Evolutionary conservation across 2,797 vertebrate genomes (phyloP).

Genomic region (Ispidina picta): DNA sequence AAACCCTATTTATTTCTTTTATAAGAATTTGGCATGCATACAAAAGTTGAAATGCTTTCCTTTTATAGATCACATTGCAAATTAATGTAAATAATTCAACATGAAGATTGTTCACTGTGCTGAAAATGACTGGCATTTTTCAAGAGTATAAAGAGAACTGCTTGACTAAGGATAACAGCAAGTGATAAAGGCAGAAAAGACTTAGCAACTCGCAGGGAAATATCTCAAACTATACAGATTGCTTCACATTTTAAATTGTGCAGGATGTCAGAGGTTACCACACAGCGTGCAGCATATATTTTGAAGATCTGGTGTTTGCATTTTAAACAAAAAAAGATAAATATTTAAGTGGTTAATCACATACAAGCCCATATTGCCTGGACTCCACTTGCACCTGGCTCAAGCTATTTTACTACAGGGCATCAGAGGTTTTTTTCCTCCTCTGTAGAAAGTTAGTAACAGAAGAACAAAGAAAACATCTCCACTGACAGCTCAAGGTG

Average conservation of each 20-base stretch:
- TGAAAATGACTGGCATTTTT: constrained; percentile 37
- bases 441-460: neutral
- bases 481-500: neutral
- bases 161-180: neutral
- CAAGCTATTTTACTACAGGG: neutral
- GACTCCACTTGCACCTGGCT: neutral
- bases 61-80: constrained; percentile 8
- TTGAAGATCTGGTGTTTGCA: constrained; percentile 3
- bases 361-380: neutral
- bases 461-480: neutral
- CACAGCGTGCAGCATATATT: neutral
- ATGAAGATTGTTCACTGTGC: neutral
- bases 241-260: neutral
- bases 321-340: neutral
- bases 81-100: constrained; percentile 58
- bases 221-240: constrained; percentile 7
- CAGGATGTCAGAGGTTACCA: constrained; percentile 26
- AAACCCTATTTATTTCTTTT: neutral
- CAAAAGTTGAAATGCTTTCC: constrained; percentile 6
- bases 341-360: neutral
- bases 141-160: neutral
- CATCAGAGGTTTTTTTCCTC: neutral
- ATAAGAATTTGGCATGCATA: neutral
- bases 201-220: neutral
- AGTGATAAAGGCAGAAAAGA: neutral